Percentiles rank a stretch among this genome's conserved stretches.
Conservation (phyloP, 2,797 vertebrate genomes). For the Sarcoramphus papa region DNA sequence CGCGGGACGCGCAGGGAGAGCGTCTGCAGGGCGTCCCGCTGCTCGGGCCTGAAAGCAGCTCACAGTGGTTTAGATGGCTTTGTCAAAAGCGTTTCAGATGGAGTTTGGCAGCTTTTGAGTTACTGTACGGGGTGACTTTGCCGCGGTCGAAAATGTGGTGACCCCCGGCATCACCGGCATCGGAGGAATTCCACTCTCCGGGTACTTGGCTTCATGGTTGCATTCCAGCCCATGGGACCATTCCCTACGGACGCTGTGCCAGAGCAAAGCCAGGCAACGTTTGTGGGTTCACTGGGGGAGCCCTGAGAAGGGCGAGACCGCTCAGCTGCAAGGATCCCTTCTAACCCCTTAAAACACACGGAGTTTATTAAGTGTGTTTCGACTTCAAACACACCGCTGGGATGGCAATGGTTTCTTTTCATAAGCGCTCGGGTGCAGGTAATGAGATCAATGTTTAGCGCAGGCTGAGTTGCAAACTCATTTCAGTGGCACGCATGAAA, state of each 20-base stretch:
- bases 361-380: neutral
- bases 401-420: neutral
- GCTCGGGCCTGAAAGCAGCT: neutral
- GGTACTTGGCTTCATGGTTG: neutral
- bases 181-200: neutral
- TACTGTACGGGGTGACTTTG: neutral
- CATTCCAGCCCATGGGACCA: neutral
- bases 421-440: neutral
- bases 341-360: too few species aligned
- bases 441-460: neutral
- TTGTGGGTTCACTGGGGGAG: neutral
- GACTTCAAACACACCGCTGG: neutral
- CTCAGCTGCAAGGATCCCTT: neutral
- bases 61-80: neutral
- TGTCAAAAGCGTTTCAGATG: too few species aligned
- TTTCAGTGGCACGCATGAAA: neutral
- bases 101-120: neutral
- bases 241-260: neutral
- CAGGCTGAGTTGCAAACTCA: neutral
- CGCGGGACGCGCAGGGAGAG: neutral
- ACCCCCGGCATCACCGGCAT: accelerated
- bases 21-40: too few species aligned
- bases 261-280: neutral
- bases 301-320: neutral
- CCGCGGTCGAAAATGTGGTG: accelerated